Conservation (phyloP, 1,140 invertebrate species). For the Dinothrombium tinctorium region DNA sequence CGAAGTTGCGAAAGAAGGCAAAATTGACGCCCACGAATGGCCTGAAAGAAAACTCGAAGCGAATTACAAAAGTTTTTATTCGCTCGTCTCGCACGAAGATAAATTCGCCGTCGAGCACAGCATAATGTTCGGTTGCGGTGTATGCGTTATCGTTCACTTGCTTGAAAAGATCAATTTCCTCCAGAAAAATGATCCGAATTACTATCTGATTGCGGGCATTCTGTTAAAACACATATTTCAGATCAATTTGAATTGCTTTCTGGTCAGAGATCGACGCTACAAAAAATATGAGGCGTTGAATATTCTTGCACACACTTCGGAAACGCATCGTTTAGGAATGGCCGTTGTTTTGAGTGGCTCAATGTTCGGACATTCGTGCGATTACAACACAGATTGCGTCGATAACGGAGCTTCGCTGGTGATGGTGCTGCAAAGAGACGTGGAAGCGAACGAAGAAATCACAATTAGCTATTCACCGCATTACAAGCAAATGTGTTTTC, state of each 20-base stretch:
- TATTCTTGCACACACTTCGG: background rate
- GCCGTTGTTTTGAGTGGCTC: background rate
- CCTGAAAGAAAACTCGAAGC: background rate
- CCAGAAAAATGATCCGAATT: background rate
- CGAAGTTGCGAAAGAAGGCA: background rate
- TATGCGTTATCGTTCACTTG: background rate
- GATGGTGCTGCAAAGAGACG: background rate
- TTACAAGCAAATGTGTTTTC: background rate
- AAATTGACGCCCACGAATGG: background rate
- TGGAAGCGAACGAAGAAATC: background rate
- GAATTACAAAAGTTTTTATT: background rate
- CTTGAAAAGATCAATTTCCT: background rate
- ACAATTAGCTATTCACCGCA: background rate
- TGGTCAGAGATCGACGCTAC: background rate
- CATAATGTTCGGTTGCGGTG: background rate
- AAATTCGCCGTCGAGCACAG: background rate
- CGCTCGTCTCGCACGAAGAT: background rate
- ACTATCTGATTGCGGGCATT: background rate
- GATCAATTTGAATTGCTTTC: background rate
- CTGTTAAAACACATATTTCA: background rate
- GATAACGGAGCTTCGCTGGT: background rate
- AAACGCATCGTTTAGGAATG: background rate
- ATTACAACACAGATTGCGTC: background rate
- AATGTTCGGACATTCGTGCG: background rate
- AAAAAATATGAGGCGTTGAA: background rate